A percentile compares a stretch with the other conserved stretches of the same genome.
Conservation (phyloP, 2,113 vertebrate species). For the Nansenia antarctica region DNA sequence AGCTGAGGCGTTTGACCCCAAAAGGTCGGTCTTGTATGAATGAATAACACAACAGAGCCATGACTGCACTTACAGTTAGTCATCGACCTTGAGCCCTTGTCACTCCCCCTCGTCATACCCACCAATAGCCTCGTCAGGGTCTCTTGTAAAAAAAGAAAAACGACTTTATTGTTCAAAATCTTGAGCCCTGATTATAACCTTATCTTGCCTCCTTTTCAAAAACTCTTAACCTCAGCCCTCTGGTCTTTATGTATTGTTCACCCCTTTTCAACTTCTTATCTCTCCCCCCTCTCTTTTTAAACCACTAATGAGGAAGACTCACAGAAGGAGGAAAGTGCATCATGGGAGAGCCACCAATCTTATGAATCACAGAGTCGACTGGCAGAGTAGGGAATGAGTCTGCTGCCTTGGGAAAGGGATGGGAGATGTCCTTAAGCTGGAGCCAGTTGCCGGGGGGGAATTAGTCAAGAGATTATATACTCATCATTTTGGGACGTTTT, state of each 20-base stretch:
- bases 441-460: slow-evolving; percentile 69
- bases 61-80: not conserved
- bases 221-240: slow-evolving; percentile 38
- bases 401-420: slow-evolving; percentile 63
- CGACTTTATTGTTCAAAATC: no score
- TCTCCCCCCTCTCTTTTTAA: slow-evolving; percentile 57
- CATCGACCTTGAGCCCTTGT: no score
- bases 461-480: slow-evolving; percentile 81
- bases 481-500: slow-evolving; percentile 80
- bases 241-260: no score
- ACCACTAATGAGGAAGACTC: slow-evolving; percentile 36
- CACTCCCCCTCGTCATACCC: no score
- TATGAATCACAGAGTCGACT: slow-evolving; percentile 68
- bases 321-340: slow-evolving; percentile 69
- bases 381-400: slow-evolving; percentile 57
- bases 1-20: slow-evolving; percentile 94
- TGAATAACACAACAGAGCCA: not conserved
- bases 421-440: slow-evolving; percentile 78
- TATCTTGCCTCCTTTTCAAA: not conserved
- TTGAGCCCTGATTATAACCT: not conserved
- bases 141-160: no score
- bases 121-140: no score
- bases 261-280: no score
- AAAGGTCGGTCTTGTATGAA: slow-evolving; percentile 81
- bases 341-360: slow-evolving; percentile 68